Base-by-base conservation (phyloP, 2,797 vertebrate species). In the Lutjanus campechanus region DNA sequence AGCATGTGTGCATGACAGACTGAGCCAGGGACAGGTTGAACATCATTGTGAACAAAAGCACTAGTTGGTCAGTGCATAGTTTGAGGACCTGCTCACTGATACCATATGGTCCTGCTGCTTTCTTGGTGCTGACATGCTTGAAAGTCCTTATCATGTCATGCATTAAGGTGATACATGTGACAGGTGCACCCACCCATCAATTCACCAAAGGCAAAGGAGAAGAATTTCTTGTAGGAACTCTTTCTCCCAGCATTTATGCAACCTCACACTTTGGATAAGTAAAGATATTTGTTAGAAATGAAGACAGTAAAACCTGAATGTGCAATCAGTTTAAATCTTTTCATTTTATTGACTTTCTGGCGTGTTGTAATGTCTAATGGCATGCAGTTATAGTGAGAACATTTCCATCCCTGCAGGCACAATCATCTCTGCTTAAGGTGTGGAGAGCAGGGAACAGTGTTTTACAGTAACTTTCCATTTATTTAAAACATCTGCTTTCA, bases 331-430 rank as follows among this genome's bases (percentile, higher is more conserved):
- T 51, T 43, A 61, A 54, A 61, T 58, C 7, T 46, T 46, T 43
- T 5, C 47, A 58, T 65, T 2, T n/a, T 59, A 22, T 59, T 46
- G n/a, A 29, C 5, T 55, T 58, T 16, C n/a, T 17, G 44, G 58
- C 40, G 40, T 47, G 12, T 17, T 72, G 51, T 58, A 50, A 46
- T 71, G 64, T 62, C n/a, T 49, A 82, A 61, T 54, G 59, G 22
- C 63, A 55, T 73, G 69, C 56, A 73, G 58, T 58, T 22, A 79
- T 79, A 68, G 68, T 79, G 71, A 65, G 11, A 73, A 83, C 53
- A 77, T 88, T 88, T 91, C 82, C 85, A 89, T 81, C 67, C 76
- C 75, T 78, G 60, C 66, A 69, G 82, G 85, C 77, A 76, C 60
- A 82, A 60, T 71, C 55, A 47, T 75, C 75, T 76, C 58, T 29